phyloP scores from a whole-genome alignment of 2,888 invertebrate species.

The Achlya flavicornis region DNA sequence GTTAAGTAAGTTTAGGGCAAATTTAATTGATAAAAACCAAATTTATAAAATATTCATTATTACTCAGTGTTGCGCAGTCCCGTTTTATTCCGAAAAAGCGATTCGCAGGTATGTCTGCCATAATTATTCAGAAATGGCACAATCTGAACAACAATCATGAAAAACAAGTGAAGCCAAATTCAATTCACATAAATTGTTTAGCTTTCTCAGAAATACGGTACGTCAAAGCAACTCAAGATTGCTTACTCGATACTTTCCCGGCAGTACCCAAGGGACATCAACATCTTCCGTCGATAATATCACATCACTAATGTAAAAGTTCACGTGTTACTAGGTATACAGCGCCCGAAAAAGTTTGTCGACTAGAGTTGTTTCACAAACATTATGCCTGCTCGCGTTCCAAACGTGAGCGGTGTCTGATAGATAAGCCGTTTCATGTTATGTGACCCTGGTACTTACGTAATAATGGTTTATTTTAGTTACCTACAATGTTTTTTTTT shows the following conservation, averaged over 20 bases:
- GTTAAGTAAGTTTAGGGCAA: too few species aligned
- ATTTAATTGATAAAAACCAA: too few species aligned
- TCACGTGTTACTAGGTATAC: constrained; percentile 4
- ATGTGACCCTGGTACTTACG: constrained; percentile 31
- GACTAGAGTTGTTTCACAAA: neutral
- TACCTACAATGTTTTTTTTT: neutral
- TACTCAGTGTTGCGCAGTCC: too few species aligned
- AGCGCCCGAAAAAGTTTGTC: neutral
- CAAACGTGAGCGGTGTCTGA: constrained; percentile 21
- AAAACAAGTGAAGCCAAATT: neutral
- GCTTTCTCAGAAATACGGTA: neutral
- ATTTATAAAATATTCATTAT: too few species aligned
- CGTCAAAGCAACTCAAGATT: constrained; percentile 1
- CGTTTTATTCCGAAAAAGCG: too few species aligned
- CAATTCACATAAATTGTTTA: neutral
- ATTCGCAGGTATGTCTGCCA: too few species aligned
- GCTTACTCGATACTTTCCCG: neutral
- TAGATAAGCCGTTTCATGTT: constrained; percentile 34
- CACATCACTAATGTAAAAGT: constrained; percentile 15
- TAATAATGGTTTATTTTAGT: constrained; percentile 6
- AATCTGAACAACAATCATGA: too few species aligned
- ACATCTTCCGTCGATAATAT: constrained; percentile 5
- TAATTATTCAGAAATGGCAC: too few species aligned
- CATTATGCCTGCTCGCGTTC: constrained; percentile 15
- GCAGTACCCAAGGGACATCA: neutral